Conservation (phyloP, 2,797 vertebrate genomes). For the Glyptemys insculpta region DNA sequence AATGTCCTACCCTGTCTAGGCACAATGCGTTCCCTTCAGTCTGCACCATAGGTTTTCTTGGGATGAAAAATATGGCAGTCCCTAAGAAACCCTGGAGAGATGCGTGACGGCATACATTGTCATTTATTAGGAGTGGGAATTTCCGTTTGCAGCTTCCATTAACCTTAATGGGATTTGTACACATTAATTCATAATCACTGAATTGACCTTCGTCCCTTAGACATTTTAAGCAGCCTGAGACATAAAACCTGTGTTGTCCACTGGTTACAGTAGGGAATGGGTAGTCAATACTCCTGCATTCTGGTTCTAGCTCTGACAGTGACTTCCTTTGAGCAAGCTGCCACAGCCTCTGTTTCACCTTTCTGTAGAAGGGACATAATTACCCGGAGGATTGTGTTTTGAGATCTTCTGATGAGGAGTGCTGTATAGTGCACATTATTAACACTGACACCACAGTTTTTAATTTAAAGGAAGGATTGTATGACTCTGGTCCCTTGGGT, state of each 20-base stretch:
- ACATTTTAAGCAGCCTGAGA: background rate
- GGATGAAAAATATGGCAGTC: background rate
- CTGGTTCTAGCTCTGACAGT: background rate
- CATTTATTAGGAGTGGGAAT: background rate
- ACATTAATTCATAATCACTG: background rate
- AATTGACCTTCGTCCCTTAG: background rate
- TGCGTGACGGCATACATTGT: background rate
- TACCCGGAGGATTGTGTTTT: background rate
- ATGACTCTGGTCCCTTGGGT: background rate
- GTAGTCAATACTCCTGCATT: background rate
- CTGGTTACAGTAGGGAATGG: background rate
- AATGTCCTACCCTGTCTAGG: fast-evolving
- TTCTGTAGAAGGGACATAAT: background rate
- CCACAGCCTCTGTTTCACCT: background rate
- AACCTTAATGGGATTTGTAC: background rate
- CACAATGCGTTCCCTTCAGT: background rate
- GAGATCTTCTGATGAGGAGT: background rate
- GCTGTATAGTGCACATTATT: background rate
- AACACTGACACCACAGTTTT: background rate
- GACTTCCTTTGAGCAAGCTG: background rate
- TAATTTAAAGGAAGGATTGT: background rate
- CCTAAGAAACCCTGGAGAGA: fast-evolving
- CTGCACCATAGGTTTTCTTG: background rate
- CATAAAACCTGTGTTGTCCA: fast-evolving
- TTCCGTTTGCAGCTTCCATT: background rate